Percentiles rank a stretch among this genome's conserved stretches.
Conservation (phyloP, 1,140 invertebrate genomes). For the Drosophila arawakana region DNA sequence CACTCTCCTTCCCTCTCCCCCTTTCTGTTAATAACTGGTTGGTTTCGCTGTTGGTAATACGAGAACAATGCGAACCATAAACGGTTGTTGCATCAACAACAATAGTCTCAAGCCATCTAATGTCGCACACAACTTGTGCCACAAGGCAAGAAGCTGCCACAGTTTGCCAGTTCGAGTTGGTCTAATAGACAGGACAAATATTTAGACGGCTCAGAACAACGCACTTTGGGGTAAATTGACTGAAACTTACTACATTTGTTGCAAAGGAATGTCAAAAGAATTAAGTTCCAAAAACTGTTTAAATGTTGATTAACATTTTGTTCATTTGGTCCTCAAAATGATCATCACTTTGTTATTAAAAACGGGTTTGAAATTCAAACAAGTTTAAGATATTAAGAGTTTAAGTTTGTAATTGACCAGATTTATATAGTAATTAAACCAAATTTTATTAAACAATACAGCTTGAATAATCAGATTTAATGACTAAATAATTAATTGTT, state of each 20-base stretch:
- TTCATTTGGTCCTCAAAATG: no score
- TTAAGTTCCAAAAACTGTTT: not conserved
- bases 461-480: no score
- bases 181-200: constrained; percentile 55
- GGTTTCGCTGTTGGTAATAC: not conserved
- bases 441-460: no score
- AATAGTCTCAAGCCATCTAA: constrained; percentile 19
- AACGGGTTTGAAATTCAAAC: no score
- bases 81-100: constrained; percentile 26
- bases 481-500: no score
- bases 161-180: constrained; percentile 6
- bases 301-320: not conserved
- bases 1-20: no score
- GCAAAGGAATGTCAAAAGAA: not conserved
- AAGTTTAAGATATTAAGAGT: no score
- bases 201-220: constrained; percentile 54
- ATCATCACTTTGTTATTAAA: no score
- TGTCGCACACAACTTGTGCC: not conserved
- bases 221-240: not conserved
- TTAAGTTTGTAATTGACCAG: no score
- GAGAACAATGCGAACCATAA: constrained; percentile 31
- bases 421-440: no score
- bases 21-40: constrained; percentile 14
- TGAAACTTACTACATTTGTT: not conserved
- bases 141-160: constrained; percentile 9